phyloP scores from a whole-genome alignment of 2,888 invertebrate genomes.

The Camponotus fellah region DNA sequence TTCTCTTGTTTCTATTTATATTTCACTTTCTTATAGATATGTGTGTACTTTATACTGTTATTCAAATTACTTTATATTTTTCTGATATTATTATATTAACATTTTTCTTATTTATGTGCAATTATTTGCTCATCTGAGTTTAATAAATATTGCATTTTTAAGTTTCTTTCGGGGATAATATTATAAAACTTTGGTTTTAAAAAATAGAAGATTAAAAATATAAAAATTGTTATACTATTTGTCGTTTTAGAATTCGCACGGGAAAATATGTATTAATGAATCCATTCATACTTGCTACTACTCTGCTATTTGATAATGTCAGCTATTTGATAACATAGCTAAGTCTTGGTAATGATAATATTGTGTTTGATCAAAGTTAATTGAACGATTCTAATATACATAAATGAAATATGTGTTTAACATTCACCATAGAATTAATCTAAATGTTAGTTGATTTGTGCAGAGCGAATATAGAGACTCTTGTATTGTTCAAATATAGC shows the following conservation, averaged over 20 bases:
- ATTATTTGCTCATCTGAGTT: neutral
- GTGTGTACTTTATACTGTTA: neutral
- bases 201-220: neutral
- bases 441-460: neutral
- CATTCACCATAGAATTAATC: constrained; percentile 23
- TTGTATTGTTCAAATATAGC: neutral
- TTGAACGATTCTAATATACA: constrained; percentile 7
- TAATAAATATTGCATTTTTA: neutral
- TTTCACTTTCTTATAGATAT: neutral
- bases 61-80: neutral
- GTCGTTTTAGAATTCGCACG: neutral
- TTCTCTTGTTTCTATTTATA: neutral
- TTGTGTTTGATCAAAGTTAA: neutral
- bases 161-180: neutral
- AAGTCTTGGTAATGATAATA: constrained; percentile 30
- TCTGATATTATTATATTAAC: neutral
- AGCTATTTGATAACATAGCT: constrained; percentile 5
- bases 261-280: neutral
- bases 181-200: neutral
- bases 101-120: neutral
- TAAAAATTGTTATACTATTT: neutral
- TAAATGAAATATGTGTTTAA: neutral
- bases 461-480: neutral
- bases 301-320: neutral
- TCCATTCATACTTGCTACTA: neutral